Evolutionary conservation across 1,140 invertebrate genomes (phyloP).

Genomic region (Heliconius nattereri): DNA sequence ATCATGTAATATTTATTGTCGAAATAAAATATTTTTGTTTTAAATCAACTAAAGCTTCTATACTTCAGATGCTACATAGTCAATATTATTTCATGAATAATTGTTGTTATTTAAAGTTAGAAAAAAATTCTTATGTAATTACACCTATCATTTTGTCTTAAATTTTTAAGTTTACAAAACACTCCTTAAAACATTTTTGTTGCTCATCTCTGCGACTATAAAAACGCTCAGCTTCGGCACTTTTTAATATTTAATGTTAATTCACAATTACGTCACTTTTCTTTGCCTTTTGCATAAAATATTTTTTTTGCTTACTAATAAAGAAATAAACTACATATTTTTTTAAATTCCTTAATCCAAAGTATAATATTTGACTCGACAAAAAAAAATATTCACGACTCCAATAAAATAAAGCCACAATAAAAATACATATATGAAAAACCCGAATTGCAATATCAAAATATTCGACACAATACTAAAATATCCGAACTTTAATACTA

Average conservation of each 20-base stretch:
- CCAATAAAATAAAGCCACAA: neutral
- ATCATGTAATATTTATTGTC: too few relatives aligned
- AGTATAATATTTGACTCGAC: neutral
- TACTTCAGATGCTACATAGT: neutral
- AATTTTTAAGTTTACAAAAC: too few relatives aligned
- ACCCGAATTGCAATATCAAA: neutral
- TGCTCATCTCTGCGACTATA: too few relatives aligned
- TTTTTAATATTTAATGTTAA: too few relatives aligned
- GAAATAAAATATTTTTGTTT: too few relatives aligned
- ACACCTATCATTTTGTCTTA: too few relatives aligned
- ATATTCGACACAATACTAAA: neutral
- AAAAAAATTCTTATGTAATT: neutral
- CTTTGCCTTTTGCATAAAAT: neutral
- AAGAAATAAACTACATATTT: too few relatives aligned
- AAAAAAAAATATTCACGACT: neutral
- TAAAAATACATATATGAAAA: neutral
- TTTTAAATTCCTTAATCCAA: too few relatives aligned
- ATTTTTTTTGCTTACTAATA: too few relatives aligned
- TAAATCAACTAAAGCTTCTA: too few relatives aligned
- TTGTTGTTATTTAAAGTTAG: neutral
- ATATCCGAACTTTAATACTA: neutral
- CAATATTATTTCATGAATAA: neutral
- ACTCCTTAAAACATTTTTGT: too few relatives aligned
- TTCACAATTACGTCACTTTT: neutral
- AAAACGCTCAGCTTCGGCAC: too few relatives aligned